Conservation (phyloP, 2,113 vertebrate genomes). For the Poeciliopsis prolifica region DNA sequence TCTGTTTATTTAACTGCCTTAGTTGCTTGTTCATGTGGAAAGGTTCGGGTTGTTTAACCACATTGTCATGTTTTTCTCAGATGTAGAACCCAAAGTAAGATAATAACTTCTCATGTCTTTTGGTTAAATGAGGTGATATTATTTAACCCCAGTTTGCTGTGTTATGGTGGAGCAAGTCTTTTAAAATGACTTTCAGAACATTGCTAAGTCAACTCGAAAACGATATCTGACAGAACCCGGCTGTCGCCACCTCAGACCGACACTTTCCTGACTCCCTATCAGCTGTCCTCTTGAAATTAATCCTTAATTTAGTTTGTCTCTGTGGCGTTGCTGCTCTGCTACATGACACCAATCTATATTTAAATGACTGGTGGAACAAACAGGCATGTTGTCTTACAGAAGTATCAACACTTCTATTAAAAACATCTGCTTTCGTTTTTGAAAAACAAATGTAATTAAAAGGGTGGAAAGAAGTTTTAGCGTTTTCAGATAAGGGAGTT, state of each 20-base stretch:
- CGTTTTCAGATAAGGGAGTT: too few species aligned
- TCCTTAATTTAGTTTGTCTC: neutral
- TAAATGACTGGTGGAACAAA: conserved; percentile 30
- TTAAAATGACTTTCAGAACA: conserved; percentile 29
- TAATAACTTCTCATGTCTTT: neutral
- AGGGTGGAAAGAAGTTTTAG: neutral
- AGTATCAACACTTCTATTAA: neutral
- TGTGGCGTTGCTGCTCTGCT: conserved; percentile 12
- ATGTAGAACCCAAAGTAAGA: neutral
- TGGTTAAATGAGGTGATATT: neutral
- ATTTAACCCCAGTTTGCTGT: neutral
- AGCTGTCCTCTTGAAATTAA: conserved; percentile 5
- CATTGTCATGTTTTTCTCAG: too few species aligned
- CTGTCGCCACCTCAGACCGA: conserved; percentile 6
- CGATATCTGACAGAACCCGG: conserved; percentile 12
- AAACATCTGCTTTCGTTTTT: neutral
- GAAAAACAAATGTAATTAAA: neutral
- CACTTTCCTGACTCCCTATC: neutral
- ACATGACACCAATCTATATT: conserved; percentile 39
- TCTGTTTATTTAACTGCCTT: too few species aligned
- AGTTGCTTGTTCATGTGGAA: too few species aligned
- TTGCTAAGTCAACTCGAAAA: conserved; percentile 38
- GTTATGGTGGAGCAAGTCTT: neutral
- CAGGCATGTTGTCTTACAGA: conserved; percentile 3
- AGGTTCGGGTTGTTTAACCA: too few species aligned